Base-by-base conservation (phyloP, 2,113 vertebrate genomes). In the Nannospalax galili region DNA sequence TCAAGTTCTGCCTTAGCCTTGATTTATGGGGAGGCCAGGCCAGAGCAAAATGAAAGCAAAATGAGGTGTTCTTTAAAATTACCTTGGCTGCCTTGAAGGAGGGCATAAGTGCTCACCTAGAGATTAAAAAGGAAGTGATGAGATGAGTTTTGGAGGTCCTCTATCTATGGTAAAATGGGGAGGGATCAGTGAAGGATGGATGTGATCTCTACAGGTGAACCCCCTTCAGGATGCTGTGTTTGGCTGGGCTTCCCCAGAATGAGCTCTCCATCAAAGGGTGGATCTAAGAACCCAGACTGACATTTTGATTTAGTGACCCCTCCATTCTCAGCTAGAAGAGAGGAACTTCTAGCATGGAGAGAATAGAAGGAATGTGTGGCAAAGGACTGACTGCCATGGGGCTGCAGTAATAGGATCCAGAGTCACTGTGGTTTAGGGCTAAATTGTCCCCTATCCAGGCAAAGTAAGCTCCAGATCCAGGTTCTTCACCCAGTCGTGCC, bases 11-110 rank as follows among this genome's bases (percentile, higher is more conserved):
- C 97, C 97, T 98, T 92, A 97, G 91, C 82, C 80, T 96, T 98
- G 98, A 98, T 98, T 98, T 98, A 98, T 98, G 97, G 95, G 96
- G 97, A 97, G 93, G 95, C 97, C 97, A 97, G 97, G 97, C 96
- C 92, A 90, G 91, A 92, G 94, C 95, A 97, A 98, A 98, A 98
- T 98, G 98, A 98, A 98, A 98, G 97, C 98, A 98, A 98, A 98
- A 98, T 98, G 97, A 98, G 97, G 97, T 98, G 97, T 97, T 98
- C 97, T 98, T 98, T 98, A 98, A 98, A 98, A 98, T 98, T 98
- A 98, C 98, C 96, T 98, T 97, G 97, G 98, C 97, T 97, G 94
- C 97, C 96, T 98, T 98, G 97, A 97, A 98, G 97, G 96, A 98
- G 98, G 98, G 97, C 97, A 98, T 95, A 74, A 94, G 95, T 70